Conservation (phyloP, 2,113 vertebrate species). For the Monarcha castaneiventris region DNA sequence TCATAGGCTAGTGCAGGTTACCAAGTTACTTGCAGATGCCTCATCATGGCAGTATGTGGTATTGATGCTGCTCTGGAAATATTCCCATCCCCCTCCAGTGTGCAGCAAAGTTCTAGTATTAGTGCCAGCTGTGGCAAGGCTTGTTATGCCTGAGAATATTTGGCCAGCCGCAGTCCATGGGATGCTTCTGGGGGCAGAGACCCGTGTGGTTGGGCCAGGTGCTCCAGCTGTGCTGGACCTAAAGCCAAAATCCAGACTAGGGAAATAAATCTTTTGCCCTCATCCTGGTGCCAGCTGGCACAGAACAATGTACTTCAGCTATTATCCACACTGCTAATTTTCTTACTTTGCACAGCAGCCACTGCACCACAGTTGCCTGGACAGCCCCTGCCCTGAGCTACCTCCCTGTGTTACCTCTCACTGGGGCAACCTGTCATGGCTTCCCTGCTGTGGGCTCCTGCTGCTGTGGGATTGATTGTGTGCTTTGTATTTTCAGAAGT, state of each 20-base stretch:
- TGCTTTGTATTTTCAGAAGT: not conserved
- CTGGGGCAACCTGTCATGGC: accelerated
- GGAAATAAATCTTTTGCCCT: not conserved
- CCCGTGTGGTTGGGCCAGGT: not conserved
- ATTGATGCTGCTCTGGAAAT: not conserved
- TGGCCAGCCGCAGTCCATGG: not conserved
- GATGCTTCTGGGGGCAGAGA: not conserved
- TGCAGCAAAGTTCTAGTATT: not conserved
- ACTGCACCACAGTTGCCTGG: not conserved
- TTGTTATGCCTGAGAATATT: not conserved
- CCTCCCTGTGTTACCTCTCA: accelerated
- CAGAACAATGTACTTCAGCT: not conserved
- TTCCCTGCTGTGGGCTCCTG: not conserved
- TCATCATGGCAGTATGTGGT: not conserved
- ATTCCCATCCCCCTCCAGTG: not conserved
- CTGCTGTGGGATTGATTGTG: not conserved
- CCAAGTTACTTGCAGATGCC: not conserved
- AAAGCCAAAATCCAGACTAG: not conserved
- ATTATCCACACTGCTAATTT: not conserved
- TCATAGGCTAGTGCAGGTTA: not conserved
- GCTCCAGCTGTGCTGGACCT: not conserved
- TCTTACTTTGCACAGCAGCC: not conserved
- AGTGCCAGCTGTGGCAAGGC: not conserved
- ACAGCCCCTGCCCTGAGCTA: not conserved
- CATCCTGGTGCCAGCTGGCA: not conserved